Evolutionary conservation across 2,797 vertebrate genomes (phyloP), one percentile per base, ranked within the genome.

Genomic region (Falco peregrinus): DNA sequence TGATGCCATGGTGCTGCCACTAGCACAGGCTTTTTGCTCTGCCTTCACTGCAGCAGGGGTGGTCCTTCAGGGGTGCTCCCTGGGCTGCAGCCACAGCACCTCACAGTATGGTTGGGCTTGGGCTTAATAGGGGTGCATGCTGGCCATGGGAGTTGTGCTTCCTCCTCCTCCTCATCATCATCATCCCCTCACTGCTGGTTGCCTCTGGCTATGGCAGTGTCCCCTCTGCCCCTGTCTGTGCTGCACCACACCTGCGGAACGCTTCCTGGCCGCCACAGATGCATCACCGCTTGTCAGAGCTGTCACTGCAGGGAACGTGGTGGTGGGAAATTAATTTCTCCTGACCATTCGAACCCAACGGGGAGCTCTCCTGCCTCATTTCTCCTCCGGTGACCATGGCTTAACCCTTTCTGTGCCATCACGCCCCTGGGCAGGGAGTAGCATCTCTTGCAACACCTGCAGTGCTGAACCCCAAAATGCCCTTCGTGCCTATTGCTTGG

Each of bases 351-450:
- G 1, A 63, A 25, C 51, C 56, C 82, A 8, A 1, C 60, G 51
- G 4, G 0, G 29, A 43, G 74, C 73, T 33, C 67, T 87, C 60
- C 51, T 2, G 11, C 31, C 65, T 88, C 16, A 0, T 21, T 64
- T 16, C 69, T 59, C 35, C 90, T 15, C 63, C 70, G 10, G 51
- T 57, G 77, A 45, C 54, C 67, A 6, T 2, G 1, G 75, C 31
- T 87, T 84, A 83, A 74, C 92, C 78, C 84, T 85, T 0, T 0
- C 88, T 0, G 2, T 84, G 74, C 93, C 61, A 0, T 4, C 0
- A 0, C 28, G 10, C 1, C 47, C 56, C 29, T 0, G 0, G 29
- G 18, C 50, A 9, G 28, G 63, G 56, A 70, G 50, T 5, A 17
- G 37, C 61, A 5, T 5, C 73, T 28, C 61, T 4, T 10, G 16